These are phyloP conservation scores for Nesoenas mayeri DNA, from an alignment of 2,113 vertebrate genomes.

Conservation along the genomic window DNA sequence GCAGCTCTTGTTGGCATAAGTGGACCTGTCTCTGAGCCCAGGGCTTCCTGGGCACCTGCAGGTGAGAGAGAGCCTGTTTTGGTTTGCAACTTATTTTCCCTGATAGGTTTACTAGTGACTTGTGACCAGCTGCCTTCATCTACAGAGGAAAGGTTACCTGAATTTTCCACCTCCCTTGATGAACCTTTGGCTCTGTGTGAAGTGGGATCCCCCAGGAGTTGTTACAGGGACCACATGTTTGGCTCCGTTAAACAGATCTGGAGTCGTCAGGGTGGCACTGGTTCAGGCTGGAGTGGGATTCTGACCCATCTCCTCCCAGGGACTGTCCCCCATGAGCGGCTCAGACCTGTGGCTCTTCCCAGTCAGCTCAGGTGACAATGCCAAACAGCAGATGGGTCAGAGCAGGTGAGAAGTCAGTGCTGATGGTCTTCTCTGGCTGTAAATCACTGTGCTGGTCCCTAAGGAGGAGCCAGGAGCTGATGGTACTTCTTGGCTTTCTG, in stretches of 20 bases:
- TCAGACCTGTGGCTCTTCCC: not conserved
- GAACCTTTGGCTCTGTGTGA: not conserved
- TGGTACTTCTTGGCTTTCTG: not conserved
- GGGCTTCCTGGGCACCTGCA: not conserved
- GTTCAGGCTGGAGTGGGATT: not conserved
- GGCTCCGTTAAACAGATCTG: not conserved
- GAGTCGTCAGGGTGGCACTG: not conserved
- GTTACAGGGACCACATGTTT: not conserved
- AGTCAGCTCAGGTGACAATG: rapidly evolving
- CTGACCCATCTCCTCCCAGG: not conserved
- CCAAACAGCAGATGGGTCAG: not conserved
- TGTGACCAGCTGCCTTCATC: not conserved
- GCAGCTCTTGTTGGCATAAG: rapidly evolving
- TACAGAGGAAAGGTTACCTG: not conserved
- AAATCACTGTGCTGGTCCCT: not conserved
- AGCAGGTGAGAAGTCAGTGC: not conserved
- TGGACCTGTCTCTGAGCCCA: not conserved
- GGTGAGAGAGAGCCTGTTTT: not conserved
- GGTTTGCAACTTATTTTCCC: not conserved
- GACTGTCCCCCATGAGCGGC: not conserved
- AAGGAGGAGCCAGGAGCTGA: not conserved
- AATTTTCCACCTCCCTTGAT: not conserved
- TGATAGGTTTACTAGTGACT: not conserved
- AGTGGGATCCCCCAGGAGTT: not conserved
- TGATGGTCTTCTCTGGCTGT: not conserved